Evolutionary conservation across 2,888 invertebrate genomes (phyloP), one percentile per base, ranked within the genome.

Genomic region (Acronicta alni): DNA sequence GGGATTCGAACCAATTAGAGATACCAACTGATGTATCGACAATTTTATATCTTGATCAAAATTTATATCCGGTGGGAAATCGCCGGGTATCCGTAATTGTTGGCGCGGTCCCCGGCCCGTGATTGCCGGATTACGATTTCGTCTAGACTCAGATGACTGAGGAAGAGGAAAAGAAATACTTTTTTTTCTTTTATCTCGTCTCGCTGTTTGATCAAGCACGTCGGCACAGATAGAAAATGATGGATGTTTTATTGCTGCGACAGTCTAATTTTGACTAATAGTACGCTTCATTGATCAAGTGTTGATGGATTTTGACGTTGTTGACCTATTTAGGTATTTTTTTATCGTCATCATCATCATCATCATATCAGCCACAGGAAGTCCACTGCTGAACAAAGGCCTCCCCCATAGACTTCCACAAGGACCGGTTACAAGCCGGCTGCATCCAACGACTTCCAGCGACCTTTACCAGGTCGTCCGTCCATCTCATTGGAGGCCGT

Each of bases 31-130:
- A 79, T 80, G 85, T 84, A 87, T 86, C 83, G 85, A 79, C 82
- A 81, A 83, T 85, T 86, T 85, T 80, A 77, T 80, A 77, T 82
- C 81, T 82, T 79, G 80, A 80, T 81, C 82, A 80, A 81, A 85
- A 82, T 75, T 81, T 77, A 79, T 76, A 77, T 77, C 84, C 84
- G 69, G 59, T 59, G 87, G 87, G 85, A 85, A 85, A 85, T 85
- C 81, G 78, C 53, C 44, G 60, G 74, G 62, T 74, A 78, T 80
- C 77, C 73, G 66, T 75, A 76, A 81, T 79, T 81, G 73, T 77
- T 72, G 71, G 60, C 62, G 48, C 54, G 64, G 68, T 67, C 64
- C 65, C 52, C 66, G 70, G 62, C 35, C 65, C 44, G 56, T 57
- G 72, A 73, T 74, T 72, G 72, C 64, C 59, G 73, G 78, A 75